These are phyloP conservation scores for Aphaenogaster rudis DNA, from an alignment of 1,140 invertebrate species.

Conservation along the genomic window DNA sequence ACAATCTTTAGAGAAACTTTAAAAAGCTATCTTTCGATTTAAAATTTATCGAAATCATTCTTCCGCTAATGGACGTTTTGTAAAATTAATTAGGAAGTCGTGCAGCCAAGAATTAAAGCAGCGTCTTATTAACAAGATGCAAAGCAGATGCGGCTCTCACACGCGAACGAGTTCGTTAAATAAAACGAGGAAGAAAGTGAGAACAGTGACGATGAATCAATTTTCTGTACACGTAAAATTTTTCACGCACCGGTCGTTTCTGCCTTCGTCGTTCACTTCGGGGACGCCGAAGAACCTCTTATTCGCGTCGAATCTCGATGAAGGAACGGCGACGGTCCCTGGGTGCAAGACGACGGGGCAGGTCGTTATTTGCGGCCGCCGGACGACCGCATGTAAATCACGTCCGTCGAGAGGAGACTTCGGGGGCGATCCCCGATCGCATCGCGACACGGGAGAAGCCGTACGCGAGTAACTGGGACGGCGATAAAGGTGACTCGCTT, in stretches of 20 bases:
- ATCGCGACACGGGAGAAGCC: constrained; percentile 61
- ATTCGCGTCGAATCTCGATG: constrained; percentile 32
- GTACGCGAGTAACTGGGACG: constrained; percentile 68
- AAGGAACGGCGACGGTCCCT: background rate
- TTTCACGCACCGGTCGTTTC: background rate
- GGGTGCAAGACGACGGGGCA: constrained; percentile 22
- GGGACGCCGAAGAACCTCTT: background rate
- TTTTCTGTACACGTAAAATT: background rate
- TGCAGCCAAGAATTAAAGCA: background rate
- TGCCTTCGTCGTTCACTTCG: background rate
- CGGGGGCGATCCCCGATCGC: constrained; percentile 10
- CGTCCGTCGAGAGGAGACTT: constrained; percentile 6
- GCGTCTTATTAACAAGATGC: background rate
- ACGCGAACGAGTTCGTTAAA: background rate
- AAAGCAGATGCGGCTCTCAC: background rate
- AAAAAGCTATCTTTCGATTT: background rate
- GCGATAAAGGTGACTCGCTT: constrained; percentile 57
- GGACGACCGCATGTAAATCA: constrained; percentile 51
- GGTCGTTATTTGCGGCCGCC: constrained; percentile 42
- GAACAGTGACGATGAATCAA: background rate
- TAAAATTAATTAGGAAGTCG: background rate
- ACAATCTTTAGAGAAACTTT: background rate
- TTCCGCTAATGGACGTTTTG: background rate
- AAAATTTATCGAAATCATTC: background rate
- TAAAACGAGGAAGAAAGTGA: background rate